Percentiles rank a stretch among this genome's conserved stretches.
These are phyloP conservation scores for Isichthys henryi DNA, from an alignment of 2,113 vertebrate species.

Conservation along the genomic window DNA sequence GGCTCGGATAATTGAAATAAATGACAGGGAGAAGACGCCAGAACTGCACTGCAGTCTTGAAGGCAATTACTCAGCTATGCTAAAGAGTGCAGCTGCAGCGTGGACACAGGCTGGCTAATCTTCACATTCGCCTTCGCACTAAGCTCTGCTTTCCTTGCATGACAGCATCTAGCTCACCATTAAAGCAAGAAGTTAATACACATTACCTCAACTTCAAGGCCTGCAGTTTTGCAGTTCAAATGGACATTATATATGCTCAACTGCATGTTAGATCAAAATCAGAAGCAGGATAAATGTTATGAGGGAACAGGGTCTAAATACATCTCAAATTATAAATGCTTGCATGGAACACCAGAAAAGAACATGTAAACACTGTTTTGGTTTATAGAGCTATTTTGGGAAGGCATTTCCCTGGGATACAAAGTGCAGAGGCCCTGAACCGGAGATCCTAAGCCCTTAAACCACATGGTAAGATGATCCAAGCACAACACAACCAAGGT, in stretches of 20 bases:
- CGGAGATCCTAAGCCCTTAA: not conserved
- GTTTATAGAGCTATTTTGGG: not conserved
- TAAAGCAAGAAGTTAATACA: not conserved
- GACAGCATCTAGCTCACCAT: not conserved
- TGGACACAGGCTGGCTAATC: not conserved
- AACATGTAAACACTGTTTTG: not conserved
- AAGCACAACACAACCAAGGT: not conserved
- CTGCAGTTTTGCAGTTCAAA: not conserved
- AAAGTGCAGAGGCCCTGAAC: not conserved
- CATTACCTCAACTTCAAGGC: not conserved
- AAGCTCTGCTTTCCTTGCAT: not conserved
- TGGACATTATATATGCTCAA: not conserved
- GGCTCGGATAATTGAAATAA: slow-evolving; percentile 7
- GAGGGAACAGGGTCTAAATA: not conserved
- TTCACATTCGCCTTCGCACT: not conserved
- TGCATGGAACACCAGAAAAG: not conserved
- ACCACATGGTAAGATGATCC: not conserved
- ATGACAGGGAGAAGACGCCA: not conserved
- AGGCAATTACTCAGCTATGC: slow-evolving; percentile 11
- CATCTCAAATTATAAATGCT: not conserved
- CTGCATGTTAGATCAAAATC: not conserved
- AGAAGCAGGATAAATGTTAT: not conserved
- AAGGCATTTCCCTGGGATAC: not conserved
- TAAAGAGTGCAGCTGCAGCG: not conserved
- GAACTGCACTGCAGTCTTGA: not conserved